These are phyloP conservation scores for Heliconius melpomene DNA, from an alignment of 1,140 invertebrate genomes.

Conservation along the genomic window DNA sequence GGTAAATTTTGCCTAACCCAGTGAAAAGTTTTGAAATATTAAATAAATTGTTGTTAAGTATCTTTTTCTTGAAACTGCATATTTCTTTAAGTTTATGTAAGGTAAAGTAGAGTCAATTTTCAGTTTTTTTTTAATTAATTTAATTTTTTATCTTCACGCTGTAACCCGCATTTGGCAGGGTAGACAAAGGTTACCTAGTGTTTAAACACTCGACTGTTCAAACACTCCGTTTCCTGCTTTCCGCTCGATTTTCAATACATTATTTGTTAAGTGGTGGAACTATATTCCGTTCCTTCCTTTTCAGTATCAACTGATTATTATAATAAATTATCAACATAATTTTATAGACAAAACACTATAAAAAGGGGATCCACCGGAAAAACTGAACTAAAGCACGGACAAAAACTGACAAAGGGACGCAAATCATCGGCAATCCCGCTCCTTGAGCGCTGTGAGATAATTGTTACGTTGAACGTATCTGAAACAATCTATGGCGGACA, in stretches of 20 bases:
- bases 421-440: constrained; percentile 34
- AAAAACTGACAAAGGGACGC: constrained; percentile 36
- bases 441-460: constrained; percentile 31
- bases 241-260: too few species aligned
- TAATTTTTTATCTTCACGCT: too few species aligned
- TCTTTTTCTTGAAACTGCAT: too few species aligned
- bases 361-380: neutral
- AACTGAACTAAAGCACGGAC: neutral
- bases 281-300: too few species aligned
- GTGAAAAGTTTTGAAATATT: neutral
- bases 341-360: constrained; percentile 4
- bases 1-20: neutral
- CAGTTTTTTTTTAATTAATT: too few species aligned
- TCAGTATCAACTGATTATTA: neutral
- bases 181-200: too few species aligned
- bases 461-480: constrained; percentile 44
- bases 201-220: too few species aligned
- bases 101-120: too few species aligned
- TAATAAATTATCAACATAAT: neutral
- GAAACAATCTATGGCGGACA: neutral
- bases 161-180: too few species aligned
- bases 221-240: too few species aligned
- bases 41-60: neutral
- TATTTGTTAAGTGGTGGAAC: too few species aligned
- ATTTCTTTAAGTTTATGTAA: too few species aligned